Conservation (phyloP, 2,113 vertebrate genomes). For the Etia nguti region DNA sequence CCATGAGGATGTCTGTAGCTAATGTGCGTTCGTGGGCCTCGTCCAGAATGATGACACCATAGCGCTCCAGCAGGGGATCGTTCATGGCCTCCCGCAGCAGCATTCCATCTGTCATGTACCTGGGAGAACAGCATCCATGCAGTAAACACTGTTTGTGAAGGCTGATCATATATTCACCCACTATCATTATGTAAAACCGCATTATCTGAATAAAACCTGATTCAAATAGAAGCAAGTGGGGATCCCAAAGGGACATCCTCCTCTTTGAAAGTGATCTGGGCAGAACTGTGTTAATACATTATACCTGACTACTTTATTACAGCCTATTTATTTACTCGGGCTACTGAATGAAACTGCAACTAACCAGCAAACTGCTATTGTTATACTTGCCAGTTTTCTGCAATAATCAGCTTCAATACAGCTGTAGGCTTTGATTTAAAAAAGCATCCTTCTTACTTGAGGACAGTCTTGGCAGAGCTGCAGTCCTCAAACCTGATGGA, state of each 20-base stretch:
- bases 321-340: background rate
- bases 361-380: background rate
- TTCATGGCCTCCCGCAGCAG: conserved; percentile 96
- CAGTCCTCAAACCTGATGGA: conserved; percentile 97
- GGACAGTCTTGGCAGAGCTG: conserved; percentile 93
- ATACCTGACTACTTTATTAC: background rate
- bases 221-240: background rate
- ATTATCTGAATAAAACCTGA: background rate
- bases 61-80: conserved; percentile 92
- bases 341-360: background rate
- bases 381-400: background rate
- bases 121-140: conserved; percentile 31
- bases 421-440: background rate
- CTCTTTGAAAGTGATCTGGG: background rate
- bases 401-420: background rate
- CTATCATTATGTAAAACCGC: background rate
- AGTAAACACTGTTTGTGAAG: background rate
- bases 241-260: background rate
- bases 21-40: conserved; percentile 95
- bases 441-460: conserved; percentile 82
- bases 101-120: conserved; percentile 98
- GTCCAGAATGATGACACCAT: conserved; percentile 94
- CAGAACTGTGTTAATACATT: background rate
- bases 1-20: conserved; percentile 96
- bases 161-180: background rate